Evolutionary conservation across 1,140 invertebrate genomes (phyloP), one percentile per base, ranked within the genome.

Genomic region (Bombus polaris): DNA sequence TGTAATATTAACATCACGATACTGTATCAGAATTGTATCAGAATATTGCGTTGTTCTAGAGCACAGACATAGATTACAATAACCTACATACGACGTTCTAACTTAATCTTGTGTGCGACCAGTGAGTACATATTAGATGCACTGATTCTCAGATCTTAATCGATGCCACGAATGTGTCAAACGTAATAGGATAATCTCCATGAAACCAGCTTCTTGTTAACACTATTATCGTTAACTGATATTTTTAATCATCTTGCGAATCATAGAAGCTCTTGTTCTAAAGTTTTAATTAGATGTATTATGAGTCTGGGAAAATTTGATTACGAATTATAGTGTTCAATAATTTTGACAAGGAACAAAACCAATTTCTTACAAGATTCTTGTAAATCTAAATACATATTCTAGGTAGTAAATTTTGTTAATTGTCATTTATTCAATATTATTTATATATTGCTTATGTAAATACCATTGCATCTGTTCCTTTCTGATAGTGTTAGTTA

Each of bases 11-110:
- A 35, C 37, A 53, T 15, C 32, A 35, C 32, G 32, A 32, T 44
- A 47, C 42, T 37, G 35, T 70, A 39, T 70, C 68, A 25, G 10
- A 12, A 25, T 32, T 25, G n/a, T 35, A 47, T 53, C 18, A 35
- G 72, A 74, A 74, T 37, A 9, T 37, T 35, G 35, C 47, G 39
- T 47, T 75, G 44, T 53, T 44, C 28, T 39, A n/a, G 65, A 62
- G 15, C 32, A 44, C 18, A 37, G 44, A 37, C 32, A 3, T 35
- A 75, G 28, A 35, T 53, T 74, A n/a, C 32, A 44, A 53, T 57
- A 53, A 75, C 25, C 73, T 75, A 75, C 73, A 57, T 75, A 53
- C 12, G 22, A 35, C 22, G 32, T 57, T 75, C 73, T 37, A 75
- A 13, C 32, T 75, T 57, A 53, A 75, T 75, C 73, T 75, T 53